A percentile compares a stretch with the other conserved stretches of the same genome.
Conservation (phyloP, 2,797 vertebrate genomes). For the Catharus ustulatus region DNA sequence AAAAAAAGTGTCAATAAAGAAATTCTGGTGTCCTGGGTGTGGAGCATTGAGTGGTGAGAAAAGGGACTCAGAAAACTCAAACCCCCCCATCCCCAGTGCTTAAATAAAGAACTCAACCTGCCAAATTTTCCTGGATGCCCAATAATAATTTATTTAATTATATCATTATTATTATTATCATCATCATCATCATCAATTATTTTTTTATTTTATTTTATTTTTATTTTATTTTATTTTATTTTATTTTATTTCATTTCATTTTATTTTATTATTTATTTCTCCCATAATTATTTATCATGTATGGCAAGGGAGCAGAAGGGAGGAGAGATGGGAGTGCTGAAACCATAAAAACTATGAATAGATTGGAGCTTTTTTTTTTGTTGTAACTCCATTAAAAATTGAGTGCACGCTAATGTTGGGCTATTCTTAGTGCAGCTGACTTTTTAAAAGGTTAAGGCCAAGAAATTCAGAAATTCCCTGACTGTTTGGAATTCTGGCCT, state of each 20-base stretch:
- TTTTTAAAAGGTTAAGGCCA: slow-evolving; percentile 59
- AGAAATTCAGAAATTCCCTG: slow-evolving; percentile 29
- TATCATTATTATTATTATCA: too few species aligned
- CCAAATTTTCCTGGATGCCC: not conserved
- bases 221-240: too few species aligned
- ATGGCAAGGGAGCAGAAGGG: not conserved
- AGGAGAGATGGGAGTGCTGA: not conserved
- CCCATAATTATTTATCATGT: not conserved
- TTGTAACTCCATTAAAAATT: slow-evolving; percentile 69
- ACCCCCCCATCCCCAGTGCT: not conserved
- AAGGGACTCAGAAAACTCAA: not conserved
- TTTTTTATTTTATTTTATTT: too few species aligned
- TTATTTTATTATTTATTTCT: too few species aligned
- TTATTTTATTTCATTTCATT: too few species aligned
- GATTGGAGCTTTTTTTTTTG: not conserved
- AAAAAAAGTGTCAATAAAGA: not conserved
- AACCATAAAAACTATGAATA: slow-evolving; percentile 24
- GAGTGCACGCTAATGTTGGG: slow-evolving; percentile 23
- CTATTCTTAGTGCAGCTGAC: slow-evolving; percentile 62
- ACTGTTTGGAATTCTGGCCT: not conserved
- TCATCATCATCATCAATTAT: too few species aligned
- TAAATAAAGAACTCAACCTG: not conserved
- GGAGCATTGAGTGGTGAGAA: not conserved
- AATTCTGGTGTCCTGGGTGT: not conserved
- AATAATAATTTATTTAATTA: too few species aligned